Evolutionary conservation across 2,797 vertebrate genomes (phyloP), one percentile per base, ranked within the genome.

Genomic region (Eulemur mongoz): DNA sequence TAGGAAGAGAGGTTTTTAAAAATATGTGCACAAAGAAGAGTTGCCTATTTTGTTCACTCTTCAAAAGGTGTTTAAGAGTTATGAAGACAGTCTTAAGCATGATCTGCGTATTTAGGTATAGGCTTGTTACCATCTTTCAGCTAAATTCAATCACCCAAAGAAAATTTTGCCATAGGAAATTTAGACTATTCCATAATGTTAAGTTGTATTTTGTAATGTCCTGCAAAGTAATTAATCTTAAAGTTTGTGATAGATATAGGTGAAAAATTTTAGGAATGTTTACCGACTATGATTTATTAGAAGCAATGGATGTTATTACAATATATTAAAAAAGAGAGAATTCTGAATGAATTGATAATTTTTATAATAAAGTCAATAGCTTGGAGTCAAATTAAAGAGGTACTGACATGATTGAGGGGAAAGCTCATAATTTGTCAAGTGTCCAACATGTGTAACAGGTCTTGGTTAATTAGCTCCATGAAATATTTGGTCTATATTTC

Each of bases 141-240:
- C 93, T 94, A 82, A 94, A 97, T 89, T 94, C 52, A 89, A 48
- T 67, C 67, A 86, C 20, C 48, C 75, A 76, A 75, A 94, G 35
- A 93, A 96, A 93, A 57, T 82, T 82, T 95, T 93, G 22, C 32
- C 48, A 7, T 83, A 86, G 89, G 89, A 91, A 89, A 92, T 75
- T 80, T 20, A 89, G 22, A 13, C 13, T 90, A 25, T 48, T 83
- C 40, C 35, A 75, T 61, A 95, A 73, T 73, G 50, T 75, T 85
- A 35, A 84, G 15, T 85, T 89, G 5, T 52, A 63, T 90, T 93
- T 95, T 89, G 40, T 48, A 87, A 52, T 59, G 30, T 89, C 52
- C 30, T 52, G 13, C 11, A 78, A 83, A 96, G 52, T 69, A 59
- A 5, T 84, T 30, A 73, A 94, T 94, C 35, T 86, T 88, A 30